A percentile compares a stretch with the other conserved stretches of the same genome.
Evolutionary conservation across 2,888 invertebrate genomes (phyloP).

Genomic region (Leptopilina syphax): DNA sequence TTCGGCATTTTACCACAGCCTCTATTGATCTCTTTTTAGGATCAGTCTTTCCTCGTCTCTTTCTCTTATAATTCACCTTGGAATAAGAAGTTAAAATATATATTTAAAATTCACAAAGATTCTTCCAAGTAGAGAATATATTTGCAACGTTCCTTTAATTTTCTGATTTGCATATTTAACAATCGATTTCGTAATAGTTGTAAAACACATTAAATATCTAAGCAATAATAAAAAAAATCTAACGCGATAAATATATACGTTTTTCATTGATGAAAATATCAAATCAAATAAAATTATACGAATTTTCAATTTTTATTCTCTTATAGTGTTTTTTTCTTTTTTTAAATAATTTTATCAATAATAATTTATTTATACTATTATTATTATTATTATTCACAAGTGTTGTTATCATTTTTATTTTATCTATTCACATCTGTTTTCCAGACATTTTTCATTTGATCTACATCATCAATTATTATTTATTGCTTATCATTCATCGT

Average conservation of each 20-base stretch:
- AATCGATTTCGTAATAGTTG: slow-evolving; percentile 30
- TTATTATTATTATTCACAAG: no score
- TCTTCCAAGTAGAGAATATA: slow-evolving; percentile 20
- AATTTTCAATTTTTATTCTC: no score
- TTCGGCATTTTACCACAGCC: slow-evolving; percentile 28
- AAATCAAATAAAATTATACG: no score
- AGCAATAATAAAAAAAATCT: background rate
- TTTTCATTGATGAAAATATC: background rate
- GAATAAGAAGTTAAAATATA: slow-evolving; percentile 31
- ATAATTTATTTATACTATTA: no score
- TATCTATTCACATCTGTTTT: background rate
- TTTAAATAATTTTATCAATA: no score
- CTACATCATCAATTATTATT: background rate
- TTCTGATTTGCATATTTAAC: slow-evolving; percentile 33
- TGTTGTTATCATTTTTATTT: no score
- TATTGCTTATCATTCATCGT: background rate
- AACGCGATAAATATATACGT: background rate
- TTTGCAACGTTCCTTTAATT: slow-evolving; percentile 31
- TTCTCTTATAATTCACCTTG: slow-evolving; percentile 37
- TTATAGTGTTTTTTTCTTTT: no score
- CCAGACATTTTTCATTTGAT: background rate
- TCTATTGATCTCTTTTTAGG: slow-evolving; percentile 12
- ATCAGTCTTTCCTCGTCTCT: slow-evolving; percentile 18
- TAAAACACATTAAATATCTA: slow-evolving; percentile 11
- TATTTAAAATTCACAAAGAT: slow-evolving; percentile 37